Conservation (phyloP, 2,797 vertebrate species). For the Cyprinella venusta region DNA sequence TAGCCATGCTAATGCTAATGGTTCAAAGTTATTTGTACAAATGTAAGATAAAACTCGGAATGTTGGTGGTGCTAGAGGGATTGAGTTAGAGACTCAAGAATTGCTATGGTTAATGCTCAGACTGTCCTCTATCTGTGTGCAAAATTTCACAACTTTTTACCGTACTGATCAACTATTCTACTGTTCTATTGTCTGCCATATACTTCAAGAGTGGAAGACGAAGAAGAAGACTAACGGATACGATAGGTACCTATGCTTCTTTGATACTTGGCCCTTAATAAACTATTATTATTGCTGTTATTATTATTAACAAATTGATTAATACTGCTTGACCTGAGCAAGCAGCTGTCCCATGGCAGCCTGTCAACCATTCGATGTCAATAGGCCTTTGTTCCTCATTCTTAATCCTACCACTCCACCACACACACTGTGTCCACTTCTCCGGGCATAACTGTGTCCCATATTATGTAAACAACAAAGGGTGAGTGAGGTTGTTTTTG, state of each 20-base stretch:
- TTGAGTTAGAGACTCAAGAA: background rate
- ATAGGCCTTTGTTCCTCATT: slow-evolving; percentile 71
- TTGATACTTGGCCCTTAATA: background rate
- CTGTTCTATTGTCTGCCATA: background rate
- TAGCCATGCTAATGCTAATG: too few relatives aligned
- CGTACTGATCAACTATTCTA: background rate
- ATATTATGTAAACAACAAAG: slow-evolving; percentile 56
- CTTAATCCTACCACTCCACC: slow-evolving; percentile 61
- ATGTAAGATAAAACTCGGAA: too few relatives aligned
- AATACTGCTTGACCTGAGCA: slow-evolving; percentile 61
- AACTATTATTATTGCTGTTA: slow-evolving; percentile 43
- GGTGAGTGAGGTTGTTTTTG: slow-evolving; percentile 47
- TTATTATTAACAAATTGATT: slow-evolving; percentile 62
- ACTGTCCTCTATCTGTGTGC: background rate
- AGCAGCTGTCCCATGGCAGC: slow-evolving; percentile 64
- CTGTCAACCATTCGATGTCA: slow-evolving; percentile 63
- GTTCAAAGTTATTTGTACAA: too few relatives aligned
- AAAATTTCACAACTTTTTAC: background rate
- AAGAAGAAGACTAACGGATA: background rate
- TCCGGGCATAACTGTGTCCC: slow-evolving; percentile 37
- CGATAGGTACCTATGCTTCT: background rate
- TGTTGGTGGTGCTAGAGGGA: too few relatives aligned
- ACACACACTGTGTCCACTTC: slow-evolving; percentile 55
- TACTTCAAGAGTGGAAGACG: background rate
- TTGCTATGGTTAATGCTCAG: background rate